Evolutionary conservation across 2,113 vertebrate species (phyloP), one percentile per base, ranked within the genome.

Genomic region (Bothrops jararaca): DNA sequence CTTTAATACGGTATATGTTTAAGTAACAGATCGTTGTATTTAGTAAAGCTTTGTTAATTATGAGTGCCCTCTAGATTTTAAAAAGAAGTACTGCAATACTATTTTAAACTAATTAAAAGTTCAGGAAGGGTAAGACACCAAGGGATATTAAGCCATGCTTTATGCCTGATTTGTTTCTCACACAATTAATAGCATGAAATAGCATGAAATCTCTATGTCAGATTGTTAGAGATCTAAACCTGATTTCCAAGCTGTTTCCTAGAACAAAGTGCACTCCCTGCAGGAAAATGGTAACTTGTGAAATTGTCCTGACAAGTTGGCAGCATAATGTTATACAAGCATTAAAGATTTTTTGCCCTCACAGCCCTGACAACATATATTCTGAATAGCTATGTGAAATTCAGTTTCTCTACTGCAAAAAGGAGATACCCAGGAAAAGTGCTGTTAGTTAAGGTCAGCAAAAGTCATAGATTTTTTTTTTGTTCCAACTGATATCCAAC

Each of bases 1-100:
- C 6, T 34, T 64, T 85, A 56, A 53, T 56, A 54, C 1, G 1
- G 45, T 6, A 48, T 45, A 39, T 42, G n/a, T 85, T 54, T 85
- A 24, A 26, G 12, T 56, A 50, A 91, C 91, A 57, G 5, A 58
- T 18, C 52, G 80, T 11, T 11, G 58, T 80, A 50, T 52, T 64
- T 85, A 39, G 42, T 45, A 91, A 80, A 24, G 2, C 0, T 29
- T 95, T 89, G 48, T 23, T 54, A 52, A 23, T 92, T 23, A n/a
- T 54, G 18, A 92, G 85, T 93, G 95, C 94, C 93, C 91, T 95
- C 95, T 95, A 94, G 91, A 90, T 93, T 50, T 93, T 45, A 74
- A 15, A 4, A 26, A 26, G 29, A 85, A 69, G 93, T 94, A 95
- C 11, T 86, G 74, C n/a, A 86, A 13, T 53, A 24, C 15, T 91